Evolutionary conservation across 2,888 invertebrate genomes (phyloP).

Genomic region (Caenorhabditis angaria): DNA sequence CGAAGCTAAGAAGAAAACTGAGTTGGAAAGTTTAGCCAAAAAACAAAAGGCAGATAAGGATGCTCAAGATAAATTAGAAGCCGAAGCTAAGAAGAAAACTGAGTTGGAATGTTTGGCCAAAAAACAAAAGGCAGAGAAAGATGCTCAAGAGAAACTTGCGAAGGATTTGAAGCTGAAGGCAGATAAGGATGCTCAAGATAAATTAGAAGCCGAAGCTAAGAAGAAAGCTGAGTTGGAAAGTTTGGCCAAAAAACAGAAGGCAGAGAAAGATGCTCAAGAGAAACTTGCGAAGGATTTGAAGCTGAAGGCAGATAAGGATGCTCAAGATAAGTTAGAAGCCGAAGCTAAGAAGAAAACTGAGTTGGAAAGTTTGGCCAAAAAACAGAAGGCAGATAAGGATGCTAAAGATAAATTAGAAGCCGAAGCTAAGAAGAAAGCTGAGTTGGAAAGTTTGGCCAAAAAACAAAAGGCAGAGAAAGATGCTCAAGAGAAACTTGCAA

Average conservation of each 20-base stretch:
- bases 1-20: background rate
- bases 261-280: slow-evolving; percentile 14
- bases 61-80: background rate
- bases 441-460: too few relatives aligned
- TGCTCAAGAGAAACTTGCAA: too few relatives aligned
- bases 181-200: slow-evolving; percentile 11
- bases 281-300: slow-evolving; percentile 13
- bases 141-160: background rate
- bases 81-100: background rate
- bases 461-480: slow-evolving; percentile 5
- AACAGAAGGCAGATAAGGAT: slow-evolving; percentile 22
- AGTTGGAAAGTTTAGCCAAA: too few relatives aligned
- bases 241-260: too few relatives aligned
- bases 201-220: slow-evolving; percentile 15
- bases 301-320: slow-evolving; percentile 15
- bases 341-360: slow-evolving; percentile 23
- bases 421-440: slow-evolving; percentile 1
- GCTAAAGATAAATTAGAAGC: slow-evolving; percentile 17
- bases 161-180: background rate
- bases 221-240: slow-evolving; percentile 21
- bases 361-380: too few relatives aligned
- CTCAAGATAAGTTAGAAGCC: slow-evolving; percentile 21
- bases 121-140: background rate
- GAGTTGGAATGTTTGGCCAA: background rate
- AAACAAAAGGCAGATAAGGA: background rate